Evolutionary conservation across 2,888 invertebrate species (phyloP).

Genomic region (Neuroscelio doddi): DNA sequence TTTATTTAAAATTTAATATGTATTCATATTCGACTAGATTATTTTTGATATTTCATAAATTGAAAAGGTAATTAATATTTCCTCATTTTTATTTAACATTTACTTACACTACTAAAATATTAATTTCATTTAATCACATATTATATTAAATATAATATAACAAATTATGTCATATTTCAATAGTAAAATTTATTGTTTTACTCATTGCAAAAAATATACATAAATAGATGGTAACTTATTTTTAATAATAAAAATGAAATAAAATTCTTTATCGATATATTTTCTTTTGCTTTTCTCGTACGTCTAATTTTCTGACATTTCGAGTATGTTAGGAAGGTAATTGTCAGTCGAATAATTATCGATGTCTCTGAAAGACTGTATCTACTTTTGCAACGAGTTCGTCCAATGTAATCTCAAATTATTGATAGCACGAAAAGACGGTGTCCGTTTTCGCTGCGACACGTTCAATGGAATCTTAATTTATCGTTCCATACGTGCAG

Average conservation of each 20-base stretch:
- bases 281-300: slow-evolving; percentile 14
- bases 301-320: slow-evolving; percentile 30
- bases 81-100: too few species aligned
- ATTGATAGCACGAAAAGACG: slow-evolving; percentile 26
- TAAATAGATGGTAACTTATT: too few species aligned
- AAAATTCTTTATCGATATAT: slow-evolving; percentile 5
- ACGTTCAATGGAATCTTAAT: slow-evolving; percentile 46
- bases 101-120: too few species aligned
- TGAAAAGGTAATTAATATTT: too few species aligned
- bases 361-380: slow-evolving; percentile 31
- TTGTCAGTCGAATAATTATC: slow-evolving; percentile 36
- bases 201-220: too few species aligned
- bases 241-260: background rate
- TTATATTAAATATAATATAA: too few species aligned
- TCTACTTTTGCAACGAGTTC: slow-evolving; percentile 41
- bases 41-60: too few species aligned
- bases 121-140: too few species aligned
- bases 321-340: slow-evolving; percentile 20
- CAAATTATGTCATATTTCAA: too few species aligned
- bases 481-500: slow-evolving; percentile 13
- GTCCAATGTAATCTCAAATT: slow-evolving; percentile 39
- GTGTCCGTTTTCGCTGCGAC: slow-evolving; percentile 35
- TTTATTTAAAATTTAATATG: too few species aligned
- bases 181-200: too few species aligned
- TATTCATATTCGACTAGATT: too few species aligned